phyloP scores from a whole-genome alignment of 92 coral and sea anemone genomes.

The Palythoa grandis region DNA sequence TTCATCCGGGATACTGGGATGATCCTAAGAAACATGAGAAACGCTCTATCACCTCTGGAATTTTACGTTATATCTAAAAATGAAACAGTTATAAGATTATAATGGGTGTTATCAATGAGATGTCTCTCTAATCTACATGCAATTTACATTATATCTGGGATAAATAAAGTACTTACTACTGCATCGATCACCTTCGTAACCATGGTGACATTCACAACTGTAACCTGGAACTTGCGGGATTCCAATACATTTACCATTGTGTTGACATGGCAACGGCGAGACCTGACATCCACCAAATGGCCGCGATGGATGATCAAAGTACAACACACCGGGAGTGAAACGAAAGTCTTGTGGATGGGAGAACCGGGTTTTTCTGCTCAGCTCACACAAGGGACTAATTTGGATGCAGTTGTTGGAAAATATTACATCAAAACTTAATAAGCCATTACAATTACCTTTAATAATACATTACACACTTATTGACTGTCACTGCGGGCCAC shows the following conservation, averaged over 20 bases:
- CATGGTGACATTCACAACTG: slow-evolving; percentile 62
- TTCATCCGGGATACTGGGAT: too few species aligned
- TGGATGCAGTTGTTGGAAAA: not conserved
- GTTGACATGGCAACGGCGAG: slow-evolving; percentile 65
- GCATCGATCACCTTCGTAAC: slow-evolving; percentile 71
- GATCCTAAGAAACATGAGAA: too few species aligned
- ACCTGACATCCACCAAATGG: slow-evolving; percentile 79
- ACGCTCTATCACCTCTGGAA: too few species aligned
- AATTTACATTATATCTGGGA: too few species aligned
- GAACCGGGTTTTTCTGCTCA: slow-evolving; percentile 65
- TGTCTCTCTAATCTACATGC: too few species aligned
- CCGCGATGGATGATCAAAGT: slow-evolving; percentile 76
- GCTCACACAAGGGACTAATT: slow-evolving; percentile 53
- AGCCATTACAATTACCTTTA: too few species aligned
- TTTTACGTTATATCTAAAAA: too few species aligned
- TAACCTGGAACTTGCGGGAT: slow-evolving; percentile 77
- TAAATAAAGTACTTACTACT: slow-evolving; percentile 46
- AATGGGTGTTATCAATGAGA: too few species aligned
- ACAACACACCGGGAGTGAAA: slow-evolving; percentile 57
- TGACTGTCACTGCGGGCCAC: too few species aligned
- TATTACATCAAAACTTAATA: not conserved
- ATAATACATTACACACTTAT: too few species aligned
- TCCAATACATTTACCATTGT: slow-evolving; percentile 69
- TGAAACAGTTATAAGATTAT: too few species aligned
- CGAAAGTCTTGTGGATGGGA: slow-evolving; percentile 55